Evolutionary conservation across 2,113 vertebrate genomes (phyloP).

Genomic region (Acanthisitta chloris): DNA sequence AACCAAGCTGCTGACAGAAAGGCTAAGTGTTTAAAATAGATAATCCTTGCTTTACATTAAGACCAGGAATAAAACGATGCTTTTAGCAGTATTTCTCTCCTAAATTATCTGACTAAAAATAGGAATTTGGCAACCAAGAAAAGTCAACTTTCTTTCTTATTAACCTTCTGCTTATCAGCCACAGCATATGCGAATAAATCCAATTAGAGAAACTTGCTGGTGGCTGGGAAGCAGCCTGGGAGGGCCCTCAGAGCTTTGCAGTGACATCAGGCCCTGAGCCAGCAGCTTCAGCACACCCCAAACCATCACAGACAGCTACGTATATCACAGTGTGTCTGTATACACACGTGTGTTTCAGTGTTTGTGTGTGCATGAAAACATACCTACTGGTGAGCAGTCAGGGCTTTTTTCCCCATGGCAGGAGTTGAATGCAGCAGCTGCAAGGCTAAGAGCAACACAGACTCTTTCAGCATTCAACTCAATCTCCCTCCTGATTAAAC

Average conservation of each 20-base stretch:
- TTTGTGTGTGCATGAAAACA: neutral
- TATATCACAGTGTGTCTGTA: too few relatives aligned
- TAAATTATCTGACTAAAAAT: neutral
- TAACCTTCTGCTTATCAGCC: constrained; percentile 48
- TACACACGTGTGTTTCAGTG: too few relatives aligned
- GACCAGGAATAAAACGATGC: neutral
- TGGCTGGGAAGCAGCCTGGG: neutral
- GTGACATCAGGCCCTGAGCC: neutral
- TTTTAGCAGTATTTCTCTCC: neutral
- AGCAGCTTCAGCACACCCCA: neutral
- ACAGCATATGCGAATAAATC: constrained; percentile 39
- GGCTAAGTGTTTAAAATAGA: neutral
- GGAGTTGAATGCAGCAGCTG: neutral
- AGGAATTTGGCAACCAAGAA: constrained; percentile 17
- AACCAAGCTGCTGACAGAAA: neutral
- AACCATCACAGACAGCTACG: too few relatives aligned
- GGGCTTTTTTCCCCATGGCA: neutral
- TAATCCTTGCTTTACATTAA: neutral
- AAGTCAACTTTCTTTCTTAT: constrained; percentile 26
- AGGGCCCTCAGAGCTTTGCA: neutral
- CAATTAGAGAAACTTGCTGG: constrained; percentile 26
- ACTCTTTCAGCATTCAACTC: neutral
- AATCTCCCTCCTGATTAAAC: neutral
- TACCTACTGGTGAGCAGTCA: neutral
- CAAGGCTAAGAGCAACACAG: neutral